These are phyloP conservation scores for Orientallactaga sibirica DNA, from an alignment of 2,797 vertebrate genomes.

Conservation along the genomic window DNA sequence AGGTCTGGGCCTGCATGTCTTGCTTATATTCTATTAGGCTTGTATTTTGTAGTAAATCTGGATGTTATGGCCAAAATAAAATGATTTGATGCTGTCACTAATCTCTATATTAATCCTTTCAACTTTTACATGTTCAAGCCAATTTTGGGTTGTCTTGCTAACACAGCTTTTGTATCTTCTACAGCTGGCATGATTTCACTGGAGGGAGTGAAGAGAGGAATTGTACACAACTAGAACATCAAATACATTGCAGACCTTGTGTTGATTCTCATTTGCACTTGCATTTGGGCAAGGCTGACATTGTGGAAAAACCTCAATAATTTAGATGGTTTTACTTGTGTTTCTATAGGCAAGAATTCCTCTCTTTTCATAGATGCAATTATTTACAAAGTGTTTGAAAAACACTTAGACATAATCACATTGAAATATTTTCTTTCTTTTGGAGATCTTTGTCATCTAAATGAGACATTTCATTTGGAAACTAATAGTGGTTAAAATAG, in stretches of 20 bases:
- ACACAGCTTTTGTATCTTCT: background rate
- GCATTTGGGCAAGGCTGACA: constrained; percentile 2
- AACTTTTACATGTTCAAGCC: background rate
- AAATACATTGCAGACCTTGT: background rate
- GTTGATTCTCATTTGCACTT: background rate
- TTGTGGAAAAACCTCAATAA: background rate
- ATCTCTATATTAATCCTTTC: background rate
- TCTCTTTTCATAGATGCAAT: constrained; percentile 35
- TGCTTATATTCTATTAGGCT: background rate
- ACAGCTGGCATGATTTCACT: background rate
- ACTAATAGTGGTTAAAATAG: constrained; percentile 61
- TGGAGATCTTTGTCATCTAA: constrained; percentile 65
- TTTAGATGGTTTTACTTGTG: constrained; percentile 24
- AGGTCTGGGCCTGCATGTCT: background rate
- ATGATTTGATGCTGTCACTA: background rate
- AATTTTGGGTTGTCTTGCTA: background rate
- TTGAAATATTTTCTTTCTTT: constrained; percentile 69
- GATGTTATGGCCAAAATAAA: background rate
- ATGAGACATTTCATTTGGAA: constrained; percentile 72
- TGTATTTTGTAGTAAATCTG: background rate
- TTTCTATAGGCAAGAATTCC: background rate
- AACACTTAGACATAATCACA: constrained; percentile 54
- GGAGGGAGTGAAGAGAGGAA: background rate
- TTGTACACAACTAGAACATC: background rate
- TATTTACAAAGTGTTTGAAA: constrained; percentile 51